Percentiles rank a stretch among this genome's conserved stretches.
Evolutionary conservation across 2,113 vertebrate species (phyloP).

Genomic region (Zosterops hypoxanthus): DNA sequence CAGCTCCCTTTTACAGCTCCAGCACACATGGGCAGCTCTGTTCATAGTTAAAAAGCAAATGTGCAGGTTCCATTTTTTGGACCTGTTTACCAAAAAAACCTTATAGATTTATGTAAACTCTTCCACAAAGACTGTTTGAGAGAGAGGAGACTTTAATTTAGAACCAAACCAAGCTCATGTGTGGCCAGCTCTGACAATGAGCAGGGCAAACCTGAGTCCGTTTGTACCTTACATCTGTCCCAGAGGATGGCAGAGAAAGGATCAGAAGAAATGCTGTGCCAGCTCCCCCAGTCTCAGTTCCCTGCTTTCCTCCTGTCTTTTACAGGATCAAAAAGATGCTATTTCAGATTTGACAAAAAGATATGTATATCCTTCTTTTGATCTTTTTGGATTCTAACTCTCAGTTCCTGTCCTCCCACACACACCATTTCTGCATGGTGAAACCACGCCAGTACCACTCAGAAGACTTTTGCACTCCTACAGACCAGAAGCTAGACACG

Average conservation of each 20-base stretch:
- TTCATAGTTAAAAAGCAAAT: background rate
- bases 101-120: background rate
- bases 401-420: constrained; percentile 53
- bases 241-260: background rate
- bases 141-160: background rate
- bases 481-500: background rate
- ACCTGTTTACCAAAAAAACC: background rate
- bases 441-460: background rate
- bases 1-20: background rate
- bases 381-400: constrained; percentile 14
- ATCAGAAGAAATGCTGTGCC: background rate
- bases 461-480: constrained; percentile 37
- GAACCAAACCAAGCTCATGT: background rate
- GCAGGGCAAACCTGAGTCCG: background rate
- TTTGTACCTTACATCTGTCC: background rate
- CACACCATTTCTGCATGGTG: background rate
- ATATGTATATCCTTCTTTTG: constrained; percentile 20
- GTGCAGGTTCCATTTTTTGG: background rate
- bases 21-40: background rate
- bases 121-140: background rate
- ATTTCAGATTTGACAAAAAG: constrained; percentile 24
- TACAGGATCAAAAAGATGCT: background rate
- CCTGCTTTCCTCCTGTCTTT: background rate
- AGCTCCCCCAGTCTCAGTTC: background rate
- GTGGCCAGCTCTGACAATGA: background rate